A percentile compares a stretch with the other conserved stretches of the same genome.
Evolutionary conservation across 2,113 vertebrate genomes (phyloP).

Genomic region (Rhynchomys soricoides): DNA sequence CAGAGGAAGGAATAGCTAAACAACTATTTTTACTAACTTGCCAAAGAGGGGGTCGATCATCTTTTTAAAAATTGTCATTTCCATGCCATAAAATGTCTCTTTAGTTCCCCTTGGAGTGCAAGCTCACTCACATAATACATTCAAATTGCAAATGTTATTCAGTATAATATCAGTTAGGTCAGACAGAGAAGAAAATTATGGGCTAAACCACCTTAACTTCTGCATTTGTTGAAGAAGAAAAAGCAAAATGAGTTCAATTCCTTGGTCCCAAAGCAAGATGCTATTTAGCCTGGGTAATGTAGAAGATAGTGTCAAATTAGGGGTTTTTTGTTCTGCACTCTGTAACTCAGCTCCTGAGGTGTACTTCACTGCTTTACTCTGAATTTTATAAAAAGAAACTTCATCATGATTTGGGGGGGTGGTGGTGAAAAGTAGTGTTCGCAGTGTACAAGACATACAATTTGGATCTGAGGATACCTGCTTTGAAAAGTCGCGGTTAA

Average conservation of each 20-base stretch:
- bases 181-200: conserved; percentile 67
- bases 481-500: conserved; percentile 4
- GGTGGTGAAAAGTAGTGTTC: not conserved
- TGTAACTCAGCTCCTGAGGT: conserved; percentile 26
- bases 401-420: not conserved
- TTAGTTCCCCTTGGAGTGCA: conserved; percentile 53
- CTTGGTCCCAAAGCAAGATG: conserved; percentile 41
- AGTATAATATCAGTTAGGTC: conserved; percentile 56
- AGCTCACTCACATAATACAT: conserved; percentile 63
- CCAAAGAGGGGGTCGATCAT: not conserved
- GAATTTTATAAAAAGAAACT: not conserved
- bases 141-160: conserved; percentile 70
- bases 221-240: conserved; percentile 61
- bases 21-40: conserved; percentile 37
- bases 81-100: conserved; percentile 36
- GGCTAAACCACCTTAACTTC: conserved; percentile 50
- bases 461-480: not conserved
- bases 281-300: conserved; percentile 56
- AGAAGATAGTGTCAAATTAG: conserved; percentile 64
- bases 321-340: not conserved
- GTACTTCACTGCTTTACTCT: not conserved
- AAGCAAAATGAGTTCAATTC: conserved; percentile 68
- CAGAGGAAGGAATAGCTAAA: conserved; percentile 42
- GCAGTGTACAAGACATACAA: not conserved
- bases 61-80: conserved; percentile 35